phyloP scores from a whole-genome alignment of 2,888 invertebrate species.

The Rosalia funebris region DNA sequence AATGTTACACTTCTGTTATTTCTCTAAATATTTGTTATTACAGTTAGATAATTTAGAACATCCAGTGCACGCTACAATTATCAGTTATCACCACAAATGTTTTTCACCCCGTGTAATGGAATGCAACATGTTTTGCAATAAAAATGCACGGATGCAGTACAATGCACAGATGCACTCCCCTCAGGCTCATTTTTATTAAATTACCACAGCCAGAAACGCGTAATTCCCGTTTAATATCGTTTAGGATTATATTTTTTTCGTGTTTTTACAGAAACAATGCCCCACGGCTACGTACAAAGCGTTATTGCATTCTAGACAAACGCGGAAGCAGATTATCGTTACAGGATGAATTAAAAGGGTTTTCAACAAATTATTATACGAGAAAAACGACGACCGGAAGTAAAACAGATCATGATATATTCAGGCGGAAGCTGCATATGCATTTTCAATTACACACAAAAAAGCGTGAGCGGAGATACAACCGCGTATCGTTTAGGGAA shows the following conservation, averaged over 20 bases:
- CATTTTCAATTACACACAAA: conserved; percentile 23
- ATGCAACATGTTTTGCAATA: background rate
- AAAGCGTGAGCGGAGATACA: conserved; percentile 23
- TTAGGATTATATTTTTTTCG: background rate
- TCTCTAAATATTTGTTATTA: too few relatives aligned
- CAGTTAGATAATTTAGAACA: too few relatives aligned
- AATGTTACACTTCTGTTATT: too few relatives aligned
- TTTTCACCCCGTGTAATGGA: too few relatives aligned
- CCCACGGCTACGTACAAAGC: too few relatives aligned
- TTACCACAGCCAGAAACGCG: background rate
- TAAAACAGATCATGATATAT: background rate
- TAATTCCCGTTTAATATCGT: background rate
- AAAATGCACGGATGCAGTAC: background rate
- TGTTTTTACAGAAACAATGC: too few relatives aligned
- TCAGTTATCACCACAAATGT: too few relatives aligned
- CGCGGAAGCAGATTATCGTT: too few relatives aligned
- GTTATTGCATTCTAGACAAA: too few relatives aligned
- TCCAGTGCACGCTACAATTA: too few relatives aligned
- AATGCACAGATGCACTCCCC: background rate
- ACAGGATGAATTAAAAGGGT: too few relatives aligned
- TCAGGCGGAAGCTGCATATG: conserved; percentile 2
- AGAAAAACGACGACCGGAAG: background rate
- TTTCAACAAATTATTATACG: background rate
- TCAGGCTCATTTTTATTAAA: background rate
- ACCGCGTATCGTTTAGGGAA: conserved; percentile 9